phyloP scores from a whole-genome alignment of 2,888 invertebrate genomes.

The Agrochola lychnidis region DNA sequence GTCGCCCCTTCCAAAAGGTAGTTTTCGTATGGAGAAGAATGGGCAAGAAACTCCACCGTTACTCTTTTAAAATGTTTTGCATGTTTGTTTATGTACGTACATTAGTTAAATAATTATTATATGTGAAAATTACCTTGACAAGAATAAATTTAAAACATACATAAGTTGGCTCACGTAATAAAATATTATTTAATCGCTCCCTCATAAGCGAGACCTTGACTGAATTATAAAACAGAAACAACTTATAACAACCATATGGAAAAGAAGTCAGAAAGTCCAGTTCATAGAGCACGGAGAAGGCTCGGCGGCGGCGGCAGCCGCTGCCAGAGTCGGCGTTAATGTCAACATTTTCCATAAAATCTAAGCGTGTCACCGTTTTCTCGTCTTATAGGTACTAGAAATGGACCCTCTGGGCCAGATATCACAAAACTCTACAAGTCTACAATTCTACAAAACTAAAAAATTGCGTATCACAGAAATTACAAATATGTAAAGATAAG shows the following conservation, averaged over 20 bases:
- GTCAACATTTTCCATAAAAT: neutral
- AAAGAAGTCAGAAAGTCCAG: slow-evolving; percentile 9
- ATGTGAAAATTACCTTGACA: neutral
- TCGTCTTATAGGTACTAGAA: neutral
- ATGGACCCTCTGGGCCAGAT: neutral
- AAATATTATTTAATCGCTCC: slow-evolving; percentile 44
- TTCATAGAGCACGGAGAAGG: no score
- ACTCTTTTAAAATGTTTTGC: no score
- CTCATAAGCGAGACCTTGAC: slow-evolving; percentile 39
- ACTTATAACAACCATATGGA: neutral
- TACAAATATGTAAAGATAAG: no score
- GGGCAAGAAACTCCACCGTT: no score
- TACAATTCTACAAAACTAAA: no score
- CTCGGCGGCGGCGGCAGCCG: neutral
- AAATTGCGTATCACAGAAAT: no score
- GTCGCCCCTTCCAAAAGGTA: no score
- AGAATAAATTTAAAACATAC: slow-evolving; percentile 7
- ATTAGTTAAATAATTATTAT: no score
- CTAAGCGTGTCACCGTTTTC: neutral
- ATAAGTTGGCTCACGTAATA: slow-evolving; percentile 23
- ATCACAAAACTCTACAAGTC: no score
- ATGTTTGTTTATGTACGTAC: no score
- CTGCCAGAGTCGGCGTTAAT: neutral
- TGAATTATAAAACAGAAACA: slow-evolving; percentile 51
- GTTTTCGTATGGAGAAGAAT: no score